Base-by-base conservation (phyloP, 2,797 vertebrate species). In the Schizopygopsis pylzovi region DNA sequence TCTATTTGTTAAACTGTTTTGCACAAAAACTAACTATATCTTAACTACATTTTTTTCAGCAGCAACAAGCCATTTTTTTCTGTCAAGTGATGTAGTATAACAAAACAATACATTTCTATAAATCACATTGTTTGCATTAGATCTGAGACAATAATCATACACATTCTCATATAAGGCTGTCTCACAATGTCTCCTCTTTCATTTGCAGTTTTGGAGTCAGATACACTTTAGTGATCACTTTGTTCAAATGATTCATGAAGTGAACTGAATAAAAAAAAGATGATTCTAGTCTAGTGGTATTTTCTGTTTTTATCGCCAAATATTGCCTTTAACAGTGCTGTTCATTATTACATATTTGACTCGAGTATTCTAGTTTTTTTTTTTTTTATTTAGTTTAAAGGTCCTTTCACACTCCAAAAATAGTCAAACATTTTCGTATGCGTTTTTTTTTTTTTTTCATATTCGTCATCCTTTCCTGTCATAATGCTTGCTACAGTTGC, bases 1-100 rank as follows among this genome's bases (percentile, higher is more conserved):
- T 52, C 25, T 70, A 22, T 71, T 81, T 71, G 20, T 59, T 71
- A 9, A 61, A 78, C 33, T 59, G 75, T 28, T 61, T 43, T 41
- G 54, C 4, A 1, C 13, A 78, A 39, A 12, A 41, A 37, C 18
- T 18, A 73, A 70, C 4, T 10, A 59, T 13, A 59, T 61, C 39
- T 59, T 41, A 78, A 56, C 52, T 8, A 15, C 6, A 77, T 56
- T 77, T 77, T 52, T 41, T 43, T 76, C 73, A 39, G 18, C 11
- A 15, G 28, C 11, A 56, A 37, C 47, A 54, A 73, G 71, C 8
- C 18, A 33, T n/a, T 75, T 76, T 54, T 76, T 76, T 61, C 47
- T 33, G 10, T 22, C 2, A 54, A 75, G 4, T 76, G 37, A 52
- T 77, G 20, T 39, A 37, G 9, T 22, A 4, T 54, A 15, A 20